Base-by-base conservation (phyloP, 2,888 invertebrate genomes). In the Xanthostigma xanthostigma region DNA sequence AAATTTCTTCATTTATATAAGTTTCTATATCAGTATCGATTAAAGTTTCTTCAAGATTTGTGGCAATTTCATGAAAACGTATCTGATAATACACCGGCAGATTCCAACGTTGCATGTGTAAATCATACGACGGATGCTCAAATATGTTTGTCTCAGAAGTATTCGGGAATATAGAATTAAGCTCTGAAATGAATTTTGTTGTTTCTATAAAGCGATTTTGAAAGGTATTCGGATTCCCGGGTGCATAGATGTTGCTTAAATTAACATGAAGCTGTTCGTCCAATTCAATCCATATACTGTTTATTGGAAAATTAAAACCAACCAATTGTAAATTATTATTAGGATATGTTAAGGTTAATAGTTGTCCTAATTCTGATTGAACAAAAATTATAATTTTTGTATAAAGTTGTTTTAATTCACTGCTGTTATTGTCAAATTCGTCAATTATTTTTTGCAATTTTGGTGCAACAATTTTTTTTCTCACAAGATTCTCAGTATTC, bases 81-180 rank as follows among this genome's bases (percentile, higher is more conserved):
- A 92, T 88, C 70, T 95, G 94, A 65, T 91, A 95, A 67, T 96
- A 96, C n/a, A 96, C 93, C 10, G 92, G 88, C 45, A 95, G 72
- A 68, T 94, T 95, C 88, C 94, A 96, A 57, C 88, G 81, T 54
- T 80, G 79, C 56, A 65, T 57, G 50, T 89, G 76, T 61, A 92
- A 80, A 59, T 79, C 79, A 60, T 86, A 91, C 53, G 84, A 81
- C 2, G 75, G 65, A 59, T 87, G 81, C 47, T 73, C 68, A 53
- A 78, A 73, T 27, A 75, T 60, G 51, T 73, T 69, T 1, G 76
- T 70, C 53, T 76, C 74, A 44, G 78, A 76, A 49, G 74, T 66
- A 46, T 68, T 71, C 36, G 70, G 67, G 59, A 83, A 84, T 54
- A 77, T 73, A 34, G 69, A 69, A 60, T 88, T 84, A 55, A 93